phyloP scores from a whole-genome alignment of 2,113 vertebrate genomes.

The Phylloscopus whistleri region DNA sequence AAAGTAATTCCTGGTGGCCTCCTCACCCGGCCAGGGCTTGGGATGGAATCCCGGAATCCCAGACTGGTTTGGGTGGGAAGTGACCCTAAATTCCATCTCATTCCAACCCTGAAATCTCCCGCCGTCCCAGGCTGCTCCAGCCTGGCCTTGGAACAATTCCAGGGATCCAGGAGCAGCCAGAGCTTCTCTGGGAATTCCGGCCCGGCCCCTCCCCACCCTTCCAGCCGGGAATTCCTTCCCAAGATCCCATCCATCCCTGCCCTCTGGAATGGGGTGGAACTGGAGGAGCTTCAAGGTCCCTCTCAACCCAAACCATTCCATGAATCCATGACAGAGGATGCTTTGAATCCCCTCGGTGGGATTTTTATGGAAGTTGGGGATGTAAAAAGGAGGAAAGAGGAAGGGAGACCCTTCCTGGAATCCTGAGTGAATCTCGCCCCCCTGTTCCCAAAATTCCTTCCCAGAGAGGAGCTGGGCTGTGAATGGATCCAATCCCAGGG shows the following conservation, averaged over 20 bases:
- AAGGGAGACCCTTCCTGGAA: background rate
- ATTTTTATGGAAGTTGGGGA: background rate
- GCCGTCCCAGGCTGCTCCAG: too few relatives aligned
- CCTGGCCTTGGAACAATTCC: too few relatives aligned
- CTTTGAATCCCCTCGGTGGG: background rate
- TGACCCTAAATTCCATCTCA: background rate
- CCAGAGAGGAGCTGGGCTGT: background rate
- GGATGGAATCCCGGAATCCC: too few relatives aligned
- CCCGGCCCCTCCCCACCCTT: too few relatives aligned
- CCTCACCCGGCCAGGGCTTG: too few relatives aligned
- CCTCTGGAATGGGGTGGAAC: background rate
- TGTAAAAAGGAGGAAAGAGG: background rate
- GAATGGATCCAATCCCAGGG: background rate
- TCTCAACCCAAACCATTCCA: background rate
- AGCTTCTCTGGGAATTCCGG: too few relatives aligned
- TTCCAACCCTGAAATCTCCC: background rate
- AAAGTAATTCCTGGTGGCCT: too few relatives aligned
- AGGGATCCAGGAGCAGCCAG: too few relatives aligned
- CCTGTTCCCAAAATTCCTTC: background rate
- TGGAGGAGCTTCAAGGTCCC: background rate
- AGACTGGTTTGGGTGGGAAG: background rate
- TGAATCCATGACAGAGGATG: background rate
- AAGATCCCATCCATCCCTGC: fast-evolving
- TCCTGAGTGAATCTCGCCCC: too few relatives aligned
- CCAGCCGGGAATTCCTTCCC: too few relatives aligned